Conservation (phyloP, 2,113 vertebrate species). For the Brachyistius frenatus region DNA sequence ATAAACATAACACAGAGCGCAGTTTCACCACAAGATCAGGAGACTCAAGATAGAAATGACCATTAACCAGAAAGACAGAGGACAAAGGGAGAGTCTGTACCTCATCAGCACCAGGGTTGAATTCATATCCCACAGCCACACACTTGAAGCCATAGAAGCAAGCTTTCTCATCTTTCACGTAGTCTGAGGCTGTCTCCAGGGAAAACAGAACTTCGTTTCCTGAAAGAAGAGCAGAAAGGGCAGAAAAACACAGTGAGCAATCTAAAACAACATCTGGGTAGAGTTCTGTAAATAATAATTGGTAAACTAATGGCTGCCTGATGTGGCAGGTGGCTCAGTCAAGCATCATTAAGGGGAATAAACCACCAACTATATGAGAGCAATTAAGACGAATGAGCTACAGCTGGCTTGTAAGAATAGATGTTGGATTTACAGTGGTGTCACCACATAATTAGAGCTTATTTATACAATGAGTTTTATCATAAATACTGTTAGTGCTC, state of each 20-base stretch:
- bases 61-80: background rate
- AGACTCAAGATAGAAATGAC: background rate
- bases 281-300: slow-evolving; percentile 7
- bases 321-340: slow-evolving; percentile 16
- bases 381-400: slow-evolving; percentile 18
- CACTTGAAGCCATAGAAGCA: slow-evolving; percentile 98
- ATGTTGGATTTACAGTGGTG: background rate
- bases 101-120: slow-evolving; percentile 96
- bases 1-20: background rate
- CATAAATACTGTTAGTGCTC: background rate
- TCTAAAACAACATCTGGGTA: background rate
- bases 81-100: slow-evolving; percentile 75
- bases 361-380: slow-evolving; percentile 20
- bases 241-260: background rate
- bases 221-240: slow-evolving; percentile 71
- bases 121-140: slow-evolving; percentile 97
- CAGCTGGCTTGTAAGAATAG: background rate
- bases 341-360: slow-evolving; percentile 25
- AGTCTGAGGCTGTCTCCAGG: slow-evolving; percentile 97
- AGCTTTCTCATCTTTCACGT: slow-evolving; percentile 98
- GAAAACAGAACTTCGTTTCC: slow-evolving; percentile 98
- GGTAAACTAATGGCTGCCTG: slow-evolving; percentile 20
- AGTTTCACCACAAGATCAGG: background rate
- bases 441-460: background rate
- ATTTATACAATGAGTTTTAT: background rate